Conservation (phyloP, 2,888 invertebrate genomes). For the Brachyptera risi region DNA sequence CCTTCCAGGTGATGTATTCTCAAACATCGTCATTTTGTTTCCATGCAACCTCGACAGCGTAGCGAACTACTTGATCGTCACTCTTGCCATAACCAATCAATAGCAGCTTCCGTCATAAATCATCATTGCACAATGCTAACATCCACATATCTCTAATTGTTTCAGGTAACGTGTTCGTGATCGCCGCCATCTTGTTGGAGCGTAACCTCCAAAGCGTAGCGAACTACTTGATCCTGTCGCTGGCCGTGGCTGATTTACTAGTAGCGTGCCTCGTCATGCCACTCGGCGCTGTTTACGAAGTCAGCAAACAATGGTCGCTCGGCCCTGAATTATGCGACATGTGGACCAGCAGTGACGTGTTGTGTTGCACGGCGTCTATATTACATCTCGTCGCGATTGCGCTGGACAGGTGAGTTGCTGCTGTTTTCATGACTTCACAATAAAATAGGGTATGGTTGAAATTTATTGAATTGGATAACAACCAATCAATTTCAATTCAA, state of each 20-base stretch:
- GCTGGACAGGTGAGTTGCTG: constrained; percentile 70
- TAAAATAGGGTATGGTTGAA: too few species aligned
- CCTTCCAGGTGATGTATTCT: too few species aligned
- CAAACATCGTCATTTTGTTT: too few species aligned
- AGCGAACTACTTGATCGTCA: too few species aligned
- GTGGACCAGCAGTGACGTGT: constrained; percentile 90
- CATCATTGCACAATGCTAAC: background rate
- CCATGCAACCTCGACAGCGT: too few species aligned
- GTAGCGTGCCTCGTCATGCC: constrained; percentile 82
- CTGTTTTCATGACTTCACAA: too few species aligned
- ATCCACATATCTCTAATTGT: constrained; percentile 35
- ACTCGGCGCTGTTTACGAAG: constrained; percentile 68
- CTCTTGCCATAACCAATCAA: too few species aligned
- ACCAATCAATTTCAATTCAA: too few species aligned
- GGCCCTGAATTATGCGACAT: constrained; percentile 88
- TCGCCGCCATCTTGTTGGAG: constrained; percentile 85
- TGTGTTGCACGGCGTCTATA: constrained; percentile 83
- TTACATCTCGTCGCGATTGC: constrained; percentile 78
- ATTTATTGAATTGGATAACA: too few species aligned
- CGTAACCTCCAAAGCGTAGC: constrained; percentile 82
- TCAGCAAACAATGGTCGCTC: constrained; percentile 76
- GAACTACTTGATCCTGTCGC: constrained; percentile 83
- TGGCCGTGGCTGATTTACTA: constrained; percentile 88
- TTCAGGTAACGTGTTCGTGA: constrained; percentile 90
- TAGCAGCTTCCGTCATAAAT: too few species aligned